phyloP scores from a whole-genome alignment of 30 jellyfish, hydroid and myxozoan genomes.

The Cassiopea xamachana region DNA sequence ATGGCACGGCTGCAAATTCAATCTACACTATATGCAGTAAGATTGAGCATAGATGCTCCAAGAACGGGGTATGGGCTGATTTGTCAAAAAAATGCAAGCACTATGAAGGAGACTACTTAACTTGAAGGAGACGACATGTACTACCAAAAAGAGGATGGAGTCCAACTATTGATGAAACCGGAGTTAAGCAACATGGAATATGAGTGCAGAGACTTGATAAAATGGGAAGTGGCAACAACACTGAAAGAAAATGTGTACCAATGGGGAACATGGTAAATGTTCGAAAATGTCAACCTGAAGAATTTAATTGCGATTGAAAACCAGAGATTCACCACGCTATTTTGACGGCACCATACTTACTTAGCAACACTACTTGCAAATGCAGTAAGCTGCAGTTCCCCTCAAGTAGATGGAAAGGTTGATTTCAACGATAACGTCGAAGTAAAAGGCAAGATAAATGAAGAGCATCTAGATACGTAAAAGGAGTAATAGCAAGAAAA shows the following conservation, averaged over 20 bases:
- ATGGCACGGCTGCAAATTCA: conserved; percentile 51
- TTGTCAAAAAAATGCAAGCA: conserved; percentile 16
- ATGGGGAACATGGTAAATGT: conserved; percentile 34
- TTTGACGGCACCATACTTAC: conserved; percentile 33
- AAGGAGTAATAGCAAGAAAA: not conserved
- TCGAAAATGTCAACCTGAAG: conserved; percentile 17
- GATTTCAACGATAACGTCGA: not conserved
- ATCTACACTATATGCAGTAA: conserved; percentile 3
- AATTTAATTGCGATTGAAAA: conserved; percentile 34
- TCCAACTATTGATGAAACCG: conserved; percentile 23
- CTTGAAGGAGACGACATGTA: conserved; percentile 52
- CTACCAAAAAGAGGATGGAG: conserved; percentile 23
- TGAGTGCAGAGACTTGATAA: conserved; percentile 50
- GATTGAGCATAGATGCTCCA: conserved; percentile 11
- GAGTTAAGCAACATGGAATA: conserved; percentile 41
- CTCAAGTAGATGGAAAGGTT: conserved; percentile 1
- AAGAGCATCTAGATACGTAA: not conserved
- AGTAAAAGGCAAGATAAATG: not conserved
- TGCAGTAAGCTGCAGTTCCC: conserved; percentile 24
- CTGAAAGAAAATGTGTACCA: conserved; percentile 29
- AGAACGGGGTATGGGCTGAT: conserved; percentile 18
- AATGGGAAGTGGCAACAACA: conserved; percentile 30
- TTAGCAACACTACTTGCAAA: conserved; percentile 8
- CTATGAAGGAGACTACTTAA: conserved; percentile 16
- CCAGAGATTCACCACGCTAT: conserved; percentile 32